Evolutionary conservation across 2,888 invertebrate genomes (phyloP).

Genomic region (Acrobasis repandana): DNA sequence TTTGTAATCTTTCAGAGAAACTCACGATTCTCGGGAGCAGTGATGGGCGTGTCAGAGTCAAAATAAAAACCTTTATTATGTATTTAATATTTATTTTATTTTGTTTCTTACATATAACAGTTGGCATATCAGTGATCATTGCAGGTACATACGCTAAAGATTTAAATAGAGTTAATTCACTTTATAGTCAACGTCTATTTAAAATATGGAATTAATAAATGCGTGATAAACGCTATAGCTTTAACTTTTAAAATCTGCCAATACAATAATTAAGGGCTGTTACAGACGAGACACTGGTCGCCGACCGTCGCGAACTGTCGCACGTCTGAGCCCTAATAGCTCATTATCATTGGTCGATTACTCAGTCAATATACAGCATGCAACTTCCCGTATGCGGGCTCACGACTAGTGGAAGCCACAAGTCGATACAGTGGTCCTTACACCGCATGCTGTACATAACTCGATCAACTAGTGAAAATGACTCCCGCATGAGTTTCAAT

Average conservation of each 20-base stretch:
- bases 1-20: slow-evolving; percentile 1
- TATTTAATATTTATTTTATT: not conserved
- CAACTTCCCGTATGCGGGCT: no score
- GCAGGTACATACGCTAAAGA: not conserved
- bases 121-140: not conserved
- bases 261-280: no score
- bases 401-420: no score
- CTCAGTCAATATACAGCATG: no score
- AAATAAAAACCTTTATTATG: not conserved
- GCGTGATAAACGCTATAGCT: not conserved
- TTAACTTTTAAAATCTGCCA: not conserved
- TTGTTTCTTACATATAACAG: not conserved
- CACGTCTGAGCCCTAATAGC: no score
- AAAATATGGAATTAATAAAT: not conserved
- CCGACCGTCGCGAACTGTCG: no score
- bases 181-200: not conserved
- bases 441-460: no score
- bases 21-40: not conserved
- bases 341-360: no score
- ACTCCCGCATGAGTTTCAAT: no score
- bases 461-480: no score
- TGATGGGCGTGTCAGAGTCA: not conserved
- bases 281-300: no score
- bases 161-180: not conserved
- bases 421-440: no score